Evolutionary conservation across 2,797 vertebrate genomes (phyloP).

Genomic region (Brachyrhaphis roseni): DNA sequence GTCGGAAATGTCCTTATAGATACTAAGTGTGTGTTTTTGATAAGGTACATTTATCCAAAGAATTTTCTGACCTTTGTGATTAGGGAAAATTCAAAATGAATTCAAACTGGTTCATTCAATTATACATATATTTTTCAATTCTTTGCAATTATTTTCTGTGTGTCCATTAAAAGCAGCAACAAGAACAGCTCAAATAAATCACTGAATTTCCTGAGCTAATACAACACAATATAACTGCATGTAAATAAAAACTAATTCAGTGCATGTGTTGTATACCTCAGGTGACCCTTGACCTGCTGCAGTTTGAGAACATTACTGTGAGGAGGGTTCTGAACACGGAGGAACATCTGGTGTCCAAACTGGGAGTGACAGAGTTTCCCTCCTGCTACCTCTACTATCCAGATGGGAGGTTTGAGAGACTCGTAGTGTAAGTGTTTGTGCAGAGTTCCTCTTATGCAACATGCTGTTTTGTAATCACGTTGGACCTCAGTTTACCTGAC

Average conservation of each 20-base stretch:
- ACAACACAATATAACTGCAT: background rate
- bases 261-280: conserved; percentile 52
- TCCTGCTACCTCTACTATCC: conserved; percentile 86
- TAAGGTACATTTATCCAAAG: background rate
- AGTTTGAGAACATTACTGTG: conserved; percentile 86
- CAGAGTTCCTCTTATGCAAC: background rate
- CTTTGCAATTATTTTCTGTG: background rate
- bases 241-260: background rate
- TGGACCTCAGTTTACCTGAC: background rate
- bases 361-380: conserved; percentile 86
- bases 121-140: background rate
- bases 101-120: background rate
- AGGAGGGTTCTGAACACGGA: conserved; percentile 86
- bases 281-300: conserved; percentile 91
- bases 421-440: conserved; percentile 84
- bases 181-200: background rate
- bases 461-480: background rate
- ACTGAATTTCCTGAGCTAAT: background rate
- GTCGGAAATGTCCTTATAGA: no score
- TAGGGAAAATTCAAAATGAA: background rate
- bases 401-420: conserved; percentile 77
- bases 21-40: background rate
- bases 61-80: background rate
- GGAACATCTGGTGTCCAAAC: conserved; percentile 77
- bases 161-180: background rate